A percentile compares a stretch with the other conserved stretches of the same genome.
These are phyloP conservation scores for Ibidorhyncha struthersii DNA, from an alignment of 2,113 vertebrate genomes.

Conservation along the genomic window DNA sequence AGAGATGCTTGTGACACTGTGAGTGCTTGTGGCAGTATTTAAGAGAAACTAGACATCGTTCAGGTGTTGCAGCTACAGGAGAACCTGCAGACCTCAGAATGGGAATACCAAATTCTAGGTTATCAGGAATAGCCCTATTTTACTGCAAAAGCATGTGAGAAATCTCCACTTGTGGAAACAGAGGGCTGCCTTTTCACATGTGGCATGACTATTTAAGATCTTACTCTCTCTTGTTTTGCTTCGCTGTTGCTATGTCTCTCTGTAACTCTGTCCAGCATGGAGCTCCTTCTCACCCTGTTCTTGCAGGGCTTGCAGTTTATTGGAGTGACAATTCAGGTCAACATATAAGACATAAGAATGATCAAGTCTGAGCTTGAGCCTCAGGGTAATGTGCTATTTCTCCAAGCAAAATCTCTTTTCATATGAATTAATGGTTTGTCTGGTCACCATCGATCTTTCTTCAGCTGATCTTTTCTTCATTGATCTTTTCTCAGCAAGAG, in stretches of 20 bases:
- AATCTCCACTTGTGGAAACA: not conserved
- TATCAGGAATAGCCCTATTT: not conserved
- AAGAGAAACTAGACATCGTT: not conserved
- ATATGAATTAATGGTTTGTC: conserved; percentile 56
- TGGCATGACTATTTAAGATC: not conserved
- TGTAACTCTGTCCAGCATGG: not conserved
- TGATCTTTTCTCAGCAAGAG: conserved; percentile 55
- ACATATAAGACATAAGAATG: not conserved
- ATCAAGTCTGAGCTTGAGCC: conserved; percentile 14
- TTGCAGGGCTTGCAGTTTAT: not conserved
- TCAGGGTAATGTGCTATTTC: conserved; percentile 25
- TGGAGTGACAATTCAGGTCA: not conserved
- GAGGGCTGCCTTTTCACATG: not conserved
- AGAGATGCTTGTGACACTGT: not conserved
- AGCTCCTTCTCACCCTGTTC: not conserved
- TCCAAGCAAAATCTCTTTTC: conserved; percentile 50
- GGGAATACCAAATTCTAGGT: not conserved
- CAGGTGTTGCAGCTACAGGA: not conserved
- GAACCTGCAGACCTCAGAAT: not conserved
- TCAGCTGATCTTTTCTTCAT: conserved; percentile 47
- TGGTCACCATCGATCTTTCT: conserved; percentile 50
- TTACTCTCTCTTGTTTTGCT: not conserved
- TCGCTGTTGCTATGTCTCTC: not conserved
- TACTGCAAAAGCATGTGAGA: not conserved
- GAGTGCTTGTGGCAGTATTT: not conserved